A percentile compares a stretch with the other conserved stretches of the same genome.
Conservation (phyloP, 2,113 vertebrate species). For the Propithecus coquereli region DNA sequence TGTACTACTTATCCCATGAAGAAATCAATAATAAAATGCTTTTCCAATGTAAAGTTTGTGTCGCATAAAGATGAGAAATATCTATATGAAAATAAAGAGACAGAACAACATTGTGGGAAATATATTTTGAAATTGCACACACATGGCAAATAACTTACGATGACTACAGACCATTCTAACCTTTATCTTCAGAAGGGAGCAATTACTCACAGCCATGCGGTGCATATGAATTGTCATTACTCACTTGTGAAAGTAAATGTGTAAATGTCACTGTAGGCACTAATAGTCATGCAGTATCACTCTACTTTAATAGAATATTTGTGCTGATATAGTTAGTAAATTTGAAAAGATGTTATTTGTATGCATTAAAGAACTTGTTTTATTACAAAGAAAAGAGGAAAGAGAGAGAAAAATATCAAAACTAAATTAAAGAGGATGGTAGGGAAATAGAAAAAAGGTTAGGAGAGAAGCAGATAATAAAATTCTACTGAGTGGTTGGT, state of each 20-base stretch:
- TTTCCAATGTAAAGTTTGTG: constrained; percentile 27
- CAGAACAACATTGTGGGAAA: constrained; percentile 22
- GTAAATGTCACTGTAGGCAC: constrained; percentile 64
- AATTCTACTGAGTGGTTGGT: not conserved
- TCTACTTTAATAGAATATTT: constrained; percentile 57
- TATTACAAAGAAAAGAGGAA: constrained; percentile 62
- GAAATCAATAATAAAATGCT: constrained; percentile 52
- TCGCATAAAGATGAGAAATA: constrained; percentile 50
- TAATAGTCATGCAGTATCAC: constrained; percentile 16
- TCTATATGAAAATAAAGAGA: constrained; percentile 29
- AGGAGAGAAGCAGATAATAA: not conserved
- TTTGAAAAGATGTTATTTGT: constrained; percentile 65
- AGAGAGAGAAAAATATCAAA: not conserved
- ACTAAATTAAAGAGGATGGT: not conserved
- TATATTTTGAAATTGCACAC: constrained; percentile 33
- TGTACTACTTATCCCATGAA: constrained; percentile 30
- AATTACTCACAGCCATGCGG: constrained; percentile 68
- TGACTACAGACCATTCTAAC: constrained; percentile 68
- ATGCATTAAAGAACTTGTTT: constrained; percentile 58
- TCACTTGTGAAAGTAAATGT: constrained; percentile 60
- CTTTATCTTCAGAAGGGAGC: constrained; percentile 74
- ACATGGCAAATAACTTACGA: constrained; percentile 68
- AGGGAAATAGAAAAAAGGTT: not conserved
- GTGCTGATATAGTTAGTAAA: constrained; percentile 66
- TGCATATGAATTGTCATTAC: constrained; percentile 60